Evolutionary conservation across 2,888 invertebrate genomes (phyloP), one percentile per base, ranked within the genome.

Genomic region (Rosalia funebris): DNA sequence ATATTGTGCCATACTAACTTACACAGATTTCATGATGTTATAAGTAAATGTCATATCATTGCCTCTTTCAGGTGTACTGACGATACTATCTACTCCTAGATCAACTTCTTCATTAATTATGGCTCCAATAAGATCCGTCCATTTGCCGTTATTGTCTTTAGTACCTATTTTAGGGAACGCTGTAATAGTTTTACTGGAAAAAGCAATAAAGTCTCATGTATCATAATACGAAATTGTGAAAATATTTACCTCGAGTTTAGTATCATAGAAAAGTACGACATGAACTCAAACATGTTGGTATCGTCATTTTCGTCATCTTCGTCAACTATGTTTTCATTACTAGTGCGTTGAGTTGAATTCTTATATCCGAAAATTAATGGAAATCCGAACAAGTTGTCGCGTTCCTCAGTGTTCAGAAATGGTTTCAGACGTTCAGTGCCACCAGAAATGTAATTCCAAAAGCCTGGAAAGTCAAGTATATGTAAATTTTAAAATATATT

Each of bases 11-110:
- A n/a, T n/a, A n/a, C n/a, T n/a, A 50, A 77, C 84, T 79, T 70
- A 87, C 88, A 84, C 85, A 16, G 87, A 87, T 68, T 84, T 84
- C 52, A 87, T 84, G n/a, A 88, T 84, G 10, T 87, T 87, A 70
- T 86, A 85, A 39, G 86, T 85, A 65, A 88, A 87, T 57, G 84
- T 82, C 85, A 88, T 85, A 46, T 87, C 84, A 12, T 82, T 79
- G 37, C 83, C 81, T 19, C 84, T 80, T 1, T 86, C 81, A 0
- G 83, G 77, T 45, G 84, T 83, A 0, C 84, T 83, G 0, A 86
- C 86, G 11, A 88, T 85, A 1, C 85, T 86, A 57, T 88, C 87
- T 36, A 87, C 72, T 0, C 86, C 88, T 19, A 88, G 74, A 69
- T 88, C 88, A 7, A 88, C 84, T 1, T 83, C 82, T 16, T 83